Conservation (phyloP, 2,797 vertebrate species). For the Rhincodon typus region DNA sequence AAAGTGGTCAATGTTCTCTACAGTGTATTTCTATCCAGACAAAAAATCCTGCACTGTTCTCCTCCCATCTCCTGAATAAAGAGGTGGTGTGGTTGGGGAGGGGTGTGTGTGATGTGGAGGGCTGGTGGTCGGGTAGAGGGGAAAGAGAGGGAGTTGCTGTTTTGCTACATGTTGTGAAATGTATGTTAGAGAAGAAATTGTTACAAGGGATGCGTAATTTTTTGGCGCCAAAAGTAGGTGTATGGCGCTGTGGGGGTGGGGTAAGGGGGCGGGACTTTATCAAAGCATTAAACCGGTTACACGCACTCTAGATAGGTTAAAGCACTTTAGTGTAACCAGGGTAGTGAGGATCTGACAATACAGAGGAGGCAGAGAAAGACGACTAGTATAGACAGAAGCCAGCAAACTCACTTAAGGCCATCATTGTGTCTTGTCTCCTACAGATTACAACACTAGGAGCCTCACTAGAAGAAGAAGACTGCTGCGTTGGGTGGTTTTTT, state of each 20-base stretch:
- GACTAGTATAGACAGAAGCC: neutral
- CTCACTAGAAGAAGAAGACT: neutral
- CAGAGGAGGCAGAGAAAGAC: too few species aligned
- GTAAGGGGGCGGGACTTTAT: neutral
- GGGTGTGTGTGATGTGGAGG: neutral
- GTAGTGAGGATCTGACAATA: neutral
- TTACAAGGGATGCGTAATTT: neutral
- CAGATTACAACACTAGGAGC: neutral
- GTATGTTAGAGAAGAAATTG: slow-evolving; percentile 1
- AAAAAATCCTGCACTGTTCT: neutral
- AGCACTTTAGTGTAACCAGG: slow-evolving; percentile 25
- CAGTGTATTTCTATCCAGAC: neutral
- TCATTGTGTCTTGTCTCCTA: neutral
- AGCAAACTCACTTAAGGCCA: neutral
- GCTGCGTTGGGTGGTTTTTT: neutral
- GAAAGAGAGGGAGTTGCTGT: neutral
- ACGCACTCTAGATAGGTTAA: neutral
- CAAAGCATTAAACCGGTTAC: slow-evolving; percentile 25
- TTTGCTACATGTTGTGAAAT: slow-evolving; percentile 25
- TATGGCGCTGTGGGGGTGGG: neutral
- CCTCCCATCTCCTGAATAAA: neutral
- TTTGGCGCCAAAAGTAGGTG: slow-evolving; percentile 32
- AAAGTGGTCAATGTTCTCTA: neutral
- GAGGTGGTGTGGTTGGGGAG: neutral
- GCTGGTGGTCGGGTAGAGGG: neutral